Evolutionary conservation across 2,113 vertebrate species (phyloP), one percentile per base, ranked within the genome.

Genomic region (Anhinga anhinga): DNA sequence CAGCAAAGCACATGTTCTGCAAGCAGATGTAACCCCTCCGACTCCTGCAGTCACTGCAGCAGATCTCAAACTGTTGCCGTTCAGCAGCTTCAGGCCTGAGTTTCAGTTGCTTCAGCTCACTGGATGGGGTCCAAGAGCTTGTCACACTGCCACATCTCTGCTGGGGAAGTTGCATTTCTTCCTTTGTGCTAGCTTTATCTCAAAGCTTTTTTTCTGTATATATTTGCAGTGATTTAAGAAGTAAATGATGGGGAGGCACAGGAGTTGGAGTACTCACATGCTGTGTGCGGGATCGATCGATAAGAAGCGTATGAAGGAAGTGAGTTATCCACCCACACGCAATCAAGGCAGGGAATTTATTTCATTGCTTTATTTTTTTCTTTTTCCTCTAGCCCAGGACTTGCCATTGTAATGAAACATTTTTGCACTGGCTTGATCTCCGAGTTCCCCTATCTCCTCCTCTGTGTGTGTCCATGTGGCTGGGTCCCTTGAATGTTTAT

Each of bases 201-300:
- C 83, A 94, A 82, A 86, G 36, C 6, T 34, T 80, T 95, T 86
- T 53, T 79, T 65, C 82, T 87, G 84, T 73, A 73, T 95, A 70
- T 70, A 65, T 91, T 82, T 93, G 34, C 66, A 88, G 62, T 72
- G 59, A 90, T 93, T 97, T 93, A 88, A 95, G 52, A 74, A 87
- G 82, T 15, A 70, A 66, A 91, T 85, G 93, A 85, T 1, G 10
- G 18, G 66, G 61, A 96, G 52, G 52, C 25, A 7, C 73, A 76
- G 56, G 71, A 94, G 77, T 25, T 84, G 70, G 52, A 95, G 58
- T 56, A 50, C 32, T 85, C 1, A 0, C 71, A 61, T 66, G 74
- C 79, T 90, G 66, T 82, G 50, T 71, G 87, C 17, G 0, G 67
- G 70, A 94, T 80, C 47, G 26, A 71, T 66, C 82, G 82, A 55